These are phyloP conservation scores for Labeo rohita DNA, from an alignment of 2,113 vertebrate species.

Conservation along the genomic window DNA sequence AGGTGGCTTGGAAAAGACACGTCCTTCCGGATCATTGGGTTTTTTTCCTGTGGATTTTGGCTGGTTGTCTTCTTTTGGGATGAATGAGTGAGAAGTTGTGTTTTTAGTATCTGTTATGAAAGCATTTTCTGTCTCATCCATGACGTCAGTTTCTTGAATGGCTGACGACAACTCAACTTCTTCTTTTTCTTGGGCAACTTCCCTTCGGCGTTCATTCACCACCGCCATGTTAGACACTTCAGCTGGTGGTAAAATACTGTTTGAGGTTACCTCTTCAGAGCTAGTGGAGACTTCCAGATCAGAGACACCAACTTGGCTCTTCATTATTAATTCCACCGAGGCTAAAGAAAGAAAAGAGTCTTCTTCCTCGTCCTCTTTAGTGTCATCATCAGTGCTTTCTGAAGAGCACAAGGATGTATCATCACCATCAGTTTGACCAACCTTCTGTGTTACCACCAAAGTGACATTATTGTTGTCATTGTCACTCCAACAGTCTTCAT, in stretches of 20 bases:
- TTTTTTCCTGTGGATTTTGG: slow-evolving; percentile 38
- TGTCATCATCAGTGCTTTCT: slow-evolving; percentile 50
- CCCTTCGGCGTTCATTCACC: background rate
- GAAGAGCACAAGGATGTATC: slow-evolving; percentile 50
- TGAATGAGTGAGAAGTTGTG: background rate
- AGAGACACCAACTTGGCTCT: slow-evolving; percentile 9
- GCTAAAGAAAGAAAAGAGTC: slow-evolving; percentile 69
- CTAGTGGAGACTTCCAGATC: background rate
- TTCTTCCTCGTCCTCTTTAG: slow-evolving; percentile 64
- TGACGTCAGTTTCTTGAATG: background rate
- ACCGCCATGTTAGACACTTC: background rate
- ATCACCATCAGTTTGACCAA: background rate
- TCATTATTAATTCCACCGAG: slow-evolving; percentile 60
- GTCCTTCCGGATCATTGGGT: background rate
- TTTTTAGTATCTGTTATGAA: background rate
- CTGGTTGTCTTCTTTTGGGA: background rate
- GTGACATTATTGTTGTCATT: slow-evolving; percentile 60
- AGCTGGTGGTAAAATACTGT: background rate
- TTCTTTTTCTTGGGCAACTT: background rate
- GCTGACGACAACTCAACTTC: background rate
- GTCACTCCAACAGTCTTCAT: slow-evolving; percentile 44
- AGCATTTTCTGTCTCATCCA: background rate
- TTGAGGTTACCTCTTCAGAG: background rate
- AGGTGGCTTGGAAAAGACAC: background rate
- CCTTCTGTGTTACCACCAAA: slow-evolving; percentile 31